Evolutionary conservation across 2,888 invertebrate genomes (phyloP).

Genomic region (Metellina segmentata): DNA sequence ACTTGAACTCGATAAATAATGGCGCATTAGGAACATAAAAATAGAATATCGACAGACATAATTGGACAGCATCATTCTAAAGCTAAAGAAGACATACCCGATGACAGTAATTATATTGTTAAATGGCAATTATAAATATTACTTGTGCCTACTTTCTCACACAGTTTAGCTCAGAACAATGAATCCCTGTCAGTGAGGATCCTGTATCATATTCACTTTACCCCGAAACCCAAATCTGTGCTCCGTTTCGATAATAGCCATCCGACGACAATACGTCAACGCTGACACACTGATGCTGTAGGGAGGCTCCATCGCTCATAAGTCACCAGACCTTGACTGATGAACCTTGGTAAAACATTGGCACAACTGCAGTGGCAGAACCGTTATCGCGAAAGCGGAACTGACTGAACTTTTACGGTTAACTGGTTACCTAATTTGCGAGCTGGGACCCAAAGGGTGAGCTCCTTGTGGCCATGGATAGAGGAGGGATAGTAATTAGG

Average conservation of each 20-base stretch:
- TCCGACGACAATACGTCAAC: conserved; percentile 8
- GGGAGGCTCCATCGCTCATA: background rate
- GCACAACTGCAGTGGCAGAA: background rate
- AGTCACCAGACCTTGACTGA: conserved; percentile 68
- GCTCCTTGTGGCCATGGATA: background rate
- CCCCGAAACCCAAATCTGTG: conserved; percentile 43
- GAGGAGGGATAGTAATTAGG: background rate
- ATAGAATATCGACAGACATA: no score
- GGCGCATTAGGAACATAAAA: background rate
- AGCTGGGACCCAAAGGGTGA: background rate
- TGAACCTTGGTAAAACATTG: conserved; percentile 6
- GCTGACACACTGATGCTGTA: background rate
- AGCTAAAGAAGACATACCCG: background rate
- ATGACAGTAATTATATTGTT: background rate
- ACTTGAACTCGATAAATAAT: background rate
- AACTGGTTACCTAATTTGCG: background rate
- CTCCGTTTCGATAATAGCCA: conserved; percentile 28
- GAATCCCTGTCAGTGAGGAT: background rate
- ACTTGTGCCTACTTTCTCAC: background rate
- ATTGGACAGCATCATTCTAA: no score
- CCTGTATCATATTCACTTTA: conserved; percentile 31
- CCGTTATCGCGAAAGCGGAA: conserved; percentile 31
- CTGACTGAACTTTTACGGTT: conserved; percentile 18
- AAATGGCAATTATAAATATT: background rate
- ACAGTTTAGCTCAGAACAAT: background rate